A percentile compares a stretch with the other conserved stretches of the same genome.
phyloP scores from a whole-genome alignment of 2,888 invertebrate genomes.

The Eulithis prunata region DNA sequence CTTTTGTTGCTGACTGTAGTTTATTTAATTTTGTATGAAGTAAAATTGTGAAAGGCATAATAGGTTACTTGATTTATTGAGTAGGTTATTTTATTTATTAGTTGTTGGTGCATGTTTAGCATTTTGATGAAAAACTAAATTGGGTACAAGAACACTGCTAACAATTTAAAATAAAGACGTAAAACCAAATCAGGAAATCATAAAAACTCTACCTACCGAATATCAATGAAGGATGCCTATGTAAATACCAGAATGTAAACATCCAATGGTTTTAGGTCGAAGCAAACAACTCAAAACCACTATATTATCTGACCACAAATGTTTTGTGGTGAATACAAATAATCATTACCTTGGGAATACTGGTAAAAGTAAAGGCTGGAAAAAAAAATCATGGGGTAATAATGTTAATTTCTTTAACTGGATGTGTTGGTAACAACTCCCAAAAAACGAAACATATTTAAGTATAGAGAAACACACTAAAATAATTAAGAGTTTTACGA shows the following conservation, averaged over 20 bases:
- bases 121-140: neutral
- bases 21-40: neutral
- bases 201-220: constrained; percentile 11
- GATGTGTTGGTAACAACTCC: too few species aligned
- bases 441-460: too few species aligned
- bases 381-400: too few species aligned
- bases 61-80: neutral
- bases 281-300: constrained; percentile 6
- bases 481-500: too few species aligned
- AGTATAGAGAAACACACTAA: too few species aligned
- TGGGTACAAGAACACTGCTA: neutral
- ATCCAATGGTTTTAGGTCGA: constrained; percentile 4
- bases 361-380: too few species aligned
- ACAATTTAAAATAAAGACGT: neutral
- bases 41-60: constrained; percentile 1
- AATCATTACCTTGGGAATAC: neutral
- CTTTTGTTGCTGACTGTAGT: constrained; percentile 21
- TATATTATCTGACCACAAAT: constrained; percentile 8
- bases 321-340: neutral
- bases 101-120: neutral
- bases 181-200: constrained; percentile 26
- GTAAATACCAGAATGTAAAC: constrained; percentile 17
- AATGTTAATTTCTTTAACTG: too few species aligned
- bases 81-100: neutral
- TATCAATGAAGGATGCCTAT: constrained; percentile 25